A percentile compares a stretch with the other conserved stretches of the same genome.
Evolutionary conservation across 2,888 invertebrate genomes (phyloP).

Genomic region (Napeogenes sylphis): DNA sequence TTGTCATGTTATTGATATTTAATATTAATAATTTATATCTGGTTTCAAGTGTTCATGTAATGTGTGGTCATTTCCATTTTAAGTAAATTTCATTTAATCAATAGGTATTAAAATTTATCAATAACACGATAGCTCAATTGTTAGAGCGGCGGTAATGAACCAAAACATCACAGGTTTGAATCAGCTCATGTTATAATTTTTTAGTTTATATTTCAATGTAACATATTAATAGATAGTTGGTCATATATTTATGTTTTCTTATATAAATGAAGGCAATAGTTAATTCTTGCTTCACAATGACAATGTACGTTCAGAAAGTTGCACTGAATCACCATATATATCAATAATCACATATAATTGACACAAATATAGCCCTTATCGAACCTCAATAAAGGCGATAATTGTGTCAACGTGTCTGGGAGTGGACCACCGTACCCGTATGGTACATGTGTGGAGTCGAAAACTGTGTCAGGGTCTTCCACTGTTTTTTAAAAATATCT

Average conservation of each 20-base stretch:
- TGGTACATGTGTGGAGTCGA: slow-evolving; percentile 40
- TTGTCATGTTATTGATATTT: too few species aligned
- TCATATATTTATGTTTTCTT: too few species aligned
- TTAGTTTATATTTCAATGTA: too few species aligned
- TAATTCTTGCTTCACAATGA: not conserved
- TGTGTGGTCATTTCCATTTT: too few species aligned
- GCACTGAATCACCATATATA: slow-evolving; percentile 31
- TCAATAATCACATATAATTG: not conserved
- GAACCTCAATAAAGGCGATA: slow-evolving; percentile 15
- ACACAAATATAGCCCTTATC: slow-evolving; percentile 13
- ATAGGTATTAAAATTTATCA: not conserved
- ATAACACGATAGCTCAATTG: not conserved
- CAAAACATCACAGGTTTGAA: not conserved
- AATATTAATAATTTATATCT: too few species aligned
- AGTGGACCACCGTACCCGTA: slow-evolving; percentile 29
- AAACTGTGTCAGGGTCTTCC: slow-evolving; percentile 64
- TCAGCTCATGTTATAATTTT: too few species aligned
- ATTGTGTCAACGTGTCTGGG: slow-evolving; percentile 28
- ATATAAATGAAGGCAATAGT: too few species aligned
- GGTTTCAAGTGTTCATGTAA: too few species aligned
- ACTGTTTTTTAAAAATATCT: slow-evolving; percentile 64
- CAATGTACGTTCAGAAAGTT: slow-evolving; percentile 25
- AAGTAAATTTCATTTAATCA: too few species aligned
- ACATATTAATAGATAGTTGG: too few species aligned
- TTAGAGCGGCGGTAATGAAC: too few species aligned